Percentiles rank a stretch among this genome's conserved stretches.
Evolutionary conservation across 2,888 invertebrate genomes (phyloP).

Genomic region (Drosophila anceps): DNA sequence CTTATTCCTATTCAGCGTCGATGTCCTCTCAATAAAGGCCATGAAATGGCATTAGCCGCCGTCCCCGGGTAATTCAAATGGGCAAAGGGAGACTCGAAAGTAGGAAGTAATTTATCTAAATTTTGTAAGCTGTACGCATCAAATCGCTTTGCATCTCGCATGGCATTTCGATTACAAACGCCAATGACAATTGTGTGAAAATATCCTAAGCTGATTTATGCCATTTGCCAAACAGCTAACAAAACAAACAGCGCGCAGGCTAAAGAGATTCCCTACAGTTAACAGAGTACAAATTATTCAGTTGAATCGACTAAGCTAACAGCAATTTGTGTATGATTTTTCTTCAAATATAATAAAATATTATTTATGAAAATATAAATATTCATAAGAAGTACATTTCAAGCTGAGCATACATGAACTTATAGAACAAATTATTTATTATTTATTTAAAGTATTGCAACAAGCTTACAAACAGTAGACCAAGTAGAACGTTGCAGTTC

Average conservation of each 20-base stretch:
- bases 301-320: neutral
- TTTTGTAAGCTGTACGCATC: constrained; percentile 49
- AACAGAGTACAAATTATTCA: neutral
- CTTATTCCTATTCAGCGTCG: constrained; percentile 21
- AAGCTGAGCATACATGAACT: too few relatives aligned
- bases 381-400: too few relatives aligned
- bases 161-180: constrained; percentile 13
- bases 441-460: too few relatives aligned
- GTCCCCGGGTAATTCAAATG: constrained; percentile 19
- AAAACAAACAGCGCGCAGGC: neutral
- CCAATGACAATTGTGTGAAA: constrained; percentile 52
- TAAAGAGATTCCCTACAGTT: neutral
- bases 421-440: too few relatives aligned
- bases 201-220: constrained; percentile 58
- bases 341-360: neutral
- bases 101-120: constrained; percentile 70
- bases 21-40: constrained; percentile 47
- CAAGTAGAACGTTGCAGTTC: too few relatives aligned
- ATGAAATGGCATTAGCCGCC: constrained; percentile 47
- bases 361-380: neutral
- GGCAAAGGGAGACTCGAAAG: constrained; percentile 31
- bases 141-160: constrained; percentile 54
- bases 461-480: too few relatives aligned
- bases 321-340: neutral
- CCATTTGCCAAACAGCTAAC: constrained; percentile 25